phyloP scores from a whole-genome alignment of 1,140 invertebrate species.

The Ctenoplectra terminalis region DNA sequence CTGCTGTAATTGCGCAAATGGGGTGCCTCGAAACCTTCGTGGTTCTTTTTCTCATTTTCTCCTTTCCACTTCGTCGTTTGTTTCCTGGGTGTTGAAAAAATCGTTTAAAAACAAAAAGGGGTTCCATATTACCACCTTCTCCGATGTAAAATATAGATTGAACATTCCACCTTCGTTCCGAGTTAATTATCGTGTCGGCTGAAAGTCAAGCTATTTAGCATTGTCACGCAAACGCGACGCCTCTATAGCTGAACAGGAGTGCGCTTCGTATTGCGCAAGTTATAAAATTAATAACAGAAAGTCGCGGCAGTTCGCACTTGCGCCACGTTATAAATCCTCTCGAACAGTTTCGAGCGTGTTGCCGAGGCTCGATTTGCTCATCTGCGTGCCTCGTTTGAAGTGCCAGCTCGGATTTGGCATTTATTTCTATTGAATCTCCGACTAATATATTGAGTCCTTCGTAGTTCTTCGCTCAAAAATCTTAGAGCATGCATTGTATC shows the following conservation, averaged over 20 bases:
- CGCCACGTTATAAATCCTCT: neutral
- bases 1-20: slow-evolving; percentile 30
- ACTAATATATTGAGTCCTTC: neutral
- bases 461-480: neutral
- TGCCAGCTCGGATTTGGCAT: neutral
- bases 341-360: neutral
- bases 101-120: no score
- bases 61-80: neutral
- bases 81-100: no score
- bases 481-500: no score
- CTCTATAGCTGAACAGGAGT: neutral
- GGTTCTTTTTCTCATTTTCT: neutral
- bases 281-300: slow-evolving; percentile 50
- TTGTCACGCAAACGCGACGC: slow-evolving; percentile 1
- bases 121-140: neutral
- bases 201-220: neutral
- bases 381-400: no score
- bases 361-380: neutral
- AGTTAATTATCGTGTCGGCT: neutral
- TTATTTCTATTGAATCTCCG: neutral
- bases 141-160: neutral
- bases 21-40: neutral
- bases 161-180: neutral
- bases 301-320: neutral
- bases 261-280: slow-evolving; percentile 32